Base-by-base conservation (phyloP, 1,140 invertebrate genomes). In the Platyscapa corneri region DNA sequence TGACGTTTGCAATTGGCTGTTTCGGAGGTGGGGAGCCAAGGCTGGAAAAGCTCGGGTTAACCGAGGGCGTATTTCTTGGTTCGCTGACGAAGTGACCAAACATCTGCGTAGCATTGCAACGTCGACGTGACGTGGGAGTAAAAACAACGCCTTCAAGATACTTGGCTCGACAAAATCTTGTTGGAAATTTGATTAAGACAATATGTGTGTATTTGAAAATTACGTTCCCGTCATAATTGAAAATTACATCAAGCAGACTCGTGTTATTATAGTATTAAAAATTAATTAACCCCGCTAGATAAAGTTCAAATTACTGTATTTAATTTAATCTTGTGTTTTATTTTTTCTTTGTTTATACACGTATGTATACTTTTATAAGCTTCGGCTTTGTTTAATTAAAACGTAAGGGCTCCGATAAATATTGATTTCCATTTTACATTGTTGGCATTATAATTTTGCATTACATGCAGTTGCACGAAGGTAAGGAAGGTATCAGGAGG, bases 31-130 rank as follows among this genome's bases (percentile, higher is more conserved):
- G 46, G 18, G 30, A n/a, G 23, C 18, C 20, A 10, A 27, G 37
- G 12, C 53, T 53, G 32, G 30, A 49, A 53, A 77, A 77, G 46
- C 75, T 77, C 30, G 14, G 72, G 72, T 75, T 75, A 75, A 75
- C 72, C 72, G 39, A 46, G n/a, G n/a, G 72, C 72, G 72, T 49
- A 75, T 75, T 75, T 75, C 39, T 75, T 27, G 42, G 39, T 3
- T 49, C 46, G 46, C 46, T 32, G 46, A 30, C 30, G 42, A 53
- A 77, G 46, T 77, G 75, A 77, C 75, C 75, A 53, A 77, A 20
- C 75, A 49, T 53, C 18, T 77, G 46, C 42, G n/a, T n/a, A 53
- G 49, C 27, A 14, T 53, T 77, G n/a, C 70, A 10, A 16, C 7
- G 70, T 5, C 12, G 7, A 56, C 75, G 42, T 56, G 75, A 77